Evolutionary conservation across 2,113 vertebrate species (phyloP).

Genomic region (Indicator indicator): DNA sequence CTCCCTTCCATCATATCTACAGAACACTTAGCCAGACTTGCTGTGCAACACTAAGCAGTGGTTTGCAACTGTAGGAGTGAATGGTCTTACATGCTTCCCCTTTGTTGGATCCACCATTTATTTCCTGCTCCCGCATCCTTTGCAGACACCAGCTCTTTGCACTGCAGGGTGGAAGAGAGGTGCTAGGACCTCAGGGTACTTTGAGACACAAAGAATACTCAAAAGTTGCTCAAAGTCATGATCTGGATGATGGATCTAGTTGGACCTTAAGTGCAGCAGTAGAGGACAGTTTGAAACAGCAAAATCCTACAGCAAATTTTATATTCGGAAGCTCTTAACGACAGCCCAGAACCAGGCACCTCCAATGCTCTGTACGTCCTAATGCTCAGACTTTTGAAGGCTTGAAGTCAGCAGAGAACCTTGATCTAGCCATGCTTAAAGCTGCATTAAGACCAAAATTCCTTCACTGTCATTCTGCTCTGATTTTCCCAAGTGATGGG

Average conservation of each 20-base stretch:
- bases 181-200: background rate
- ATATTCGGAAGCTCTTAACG: background rate
- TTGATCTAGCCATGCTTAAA: background rate
- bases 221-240: background rate
- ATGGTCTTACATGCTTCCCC: background rate
- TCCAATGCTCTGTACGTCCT: background rate
- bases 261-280: background rate
- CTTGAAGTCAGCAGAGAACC: background rate
- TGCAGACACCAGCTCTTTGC: background rate
- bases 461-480: background rate
- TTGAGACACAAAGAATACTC: background rate
- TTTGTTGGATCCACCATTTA: background rate
- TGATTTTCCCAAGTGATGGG: background rate
- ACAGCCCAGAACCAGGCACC: background rate
- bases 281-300: background rate
- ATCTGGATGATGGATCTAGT: background rate
- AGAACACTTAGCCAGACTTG: background rate
- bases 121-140: background rate
- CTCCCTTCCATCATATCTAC: background rate
- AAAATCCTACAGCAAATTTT: background rate
- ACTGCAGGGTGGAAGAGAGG: background rate
- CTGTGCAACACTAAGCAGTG: background rate
- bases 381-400: background rate
- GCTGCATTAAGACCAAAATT: background rate
- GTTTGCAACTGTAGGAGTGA: background rate